phyloP scores from a whole-genome alignment of 2,888 invertebrate species.

The Dasysyrphus tricinctus region DNA sequence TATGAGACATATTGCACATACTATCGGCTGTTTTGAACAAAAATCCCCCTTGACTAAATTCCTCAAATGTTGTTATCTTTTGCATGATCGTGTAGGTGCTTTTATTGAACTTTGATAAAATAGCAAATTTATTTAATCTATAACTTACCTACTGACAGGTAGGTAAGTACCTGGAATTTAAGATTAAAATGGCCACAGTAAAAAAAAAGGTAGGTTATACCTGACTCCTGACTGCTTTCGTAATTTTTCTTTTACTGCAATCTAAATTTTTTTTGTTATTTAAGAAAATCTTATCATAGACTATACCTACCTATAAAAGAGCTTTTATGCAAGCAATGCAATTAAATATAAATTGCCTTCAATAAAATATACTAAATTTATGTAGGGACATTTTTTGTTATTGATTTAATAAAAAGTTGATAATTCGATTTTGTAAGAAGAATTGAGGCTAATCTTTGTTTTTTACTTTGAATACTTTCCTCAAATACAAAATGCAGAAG shows the following conservation, averaged over 20 bases:
- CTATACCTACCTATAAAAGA: neutral
- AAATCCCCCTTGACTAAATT: neutral
- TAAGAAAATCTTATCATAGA: neutral
- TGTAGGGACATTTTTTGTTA: slow-evolving; percentile 16
- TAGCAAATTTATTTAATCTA: slow-evolving; percentile 3
- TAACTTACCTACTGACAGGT: neutral
- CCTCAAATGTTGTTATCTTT: slow-evolving; percentile 1
- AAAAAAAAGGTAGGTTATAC: too few relatives aligned
- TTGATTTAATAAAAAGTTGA: slow-evolving; percentile 10
- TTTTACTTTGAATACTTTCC: neutral
- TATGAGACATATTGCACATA: too few relatives aligned
- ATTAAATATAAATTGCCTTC: neutral
- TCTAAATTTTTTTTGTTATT: neutral
- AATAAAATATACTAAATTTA: too few relatives aligned
- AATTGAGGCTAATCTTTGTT: slow-evolving; percentile 43
- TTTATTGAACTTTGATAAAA: slow-evolving; percentile 2
- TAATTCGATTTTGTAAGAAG: neutral
- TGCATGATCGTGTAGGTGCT: neutral
- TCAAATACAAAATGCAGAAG: neutral
- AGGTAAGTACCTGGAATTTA: neutral
- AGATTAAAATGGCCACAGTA: neutral
- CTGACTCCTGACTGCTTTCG: neutral
- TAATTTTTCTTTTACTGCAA: too few relatives aligned
- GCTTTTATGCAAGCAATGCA: neutral
- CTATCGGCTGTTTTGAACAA: neutral